Conservation (phyloP, 2,888 invertebrate genomes). For the Lagria hirta region DNA sequence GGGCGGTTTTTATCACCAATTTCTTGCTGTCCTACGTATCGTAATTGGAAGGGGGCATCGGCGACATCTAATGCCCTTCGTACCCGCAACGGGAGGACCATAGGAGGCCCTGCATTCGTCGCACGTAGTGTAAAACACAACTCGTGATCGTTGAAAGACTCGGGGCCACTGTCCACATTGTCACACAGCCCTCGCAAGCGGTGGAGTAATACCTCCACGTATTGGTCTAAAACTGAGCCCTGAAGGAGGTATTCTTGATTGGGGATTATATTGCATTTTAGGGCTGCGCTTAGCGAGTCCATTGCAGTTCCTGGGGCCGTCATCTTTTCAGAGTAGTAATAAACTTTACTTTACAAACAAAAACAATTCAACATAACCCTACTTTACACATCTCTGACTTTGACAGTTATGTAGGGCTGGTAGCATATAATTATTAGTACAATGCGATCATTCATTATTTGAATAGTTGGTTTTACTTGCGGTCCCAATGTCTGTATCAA, state of each 20-base stretch:
- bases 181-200: slow-evolving; percentile 89
- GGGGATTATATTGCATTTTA: slow-evolving; percentile 84
- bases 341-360: background rate
- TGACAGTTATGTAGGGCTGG: too few species aligned
- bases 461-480: too few species aligned
- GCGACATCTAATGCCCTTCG: slow-evolving; percentile 80
- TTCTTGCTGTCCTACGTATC: slow-evolving; percentile 91
- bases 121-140: slow-evolving; percentile 81
- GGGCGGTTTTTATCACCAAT: slow-evolving; percentile 85
- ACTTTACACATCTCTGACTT: too few species aligned
- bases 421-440: too few species aligned
- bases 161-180: slow-evolving; percentile 86
- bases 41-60: slow-evolving; percentile 84
- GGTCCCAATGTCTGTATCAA: too few species aligned
- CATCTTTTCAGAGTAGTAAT: slow-evolving; percentile 32
- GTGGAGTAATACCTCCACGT: slow-evolving; percentile 88
- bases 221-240: slow-evolving; percentile 89
- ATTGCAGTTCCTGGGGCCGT: slow-evolving; percentile 64
- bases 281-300: slow-evolving; percentile 75
- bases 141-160: slow-evolving; percentile 92
- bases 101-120: slow-evolving; percentile 60
- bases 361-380: too few species aligned
- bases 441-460: too few species aligned
- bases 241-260: slow-evolving; percentile 92
- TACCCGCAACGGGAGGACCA: slow-evolving; percentile 71